Evolutionary conservation across 2,797 vertebrate species (phyloP).

Genomic region (Lepus townsendii): DNA sequence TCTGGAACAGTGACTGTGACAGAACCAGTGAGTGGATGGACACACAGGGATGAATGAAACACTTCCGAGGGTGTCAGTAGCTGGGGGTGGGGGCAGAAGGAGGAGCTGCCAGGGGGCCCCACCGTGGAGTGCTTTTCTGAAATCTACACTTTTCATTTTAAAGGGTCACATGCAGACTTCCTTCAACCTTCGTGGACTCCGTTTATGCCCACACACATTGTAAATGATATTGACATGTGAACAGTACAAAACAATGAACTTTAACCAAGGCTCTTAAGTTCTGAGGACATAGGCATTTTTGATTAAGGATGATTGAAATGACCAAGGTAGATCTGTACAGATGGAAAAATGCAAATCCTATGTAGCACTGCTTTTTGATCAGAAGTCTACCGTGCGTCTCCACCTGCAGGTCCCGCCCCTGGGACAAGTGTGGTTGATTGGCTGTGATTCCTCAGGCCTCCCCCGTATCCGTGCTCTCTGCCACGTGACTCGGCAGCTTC

Average conservation of each 20-base stretch:
- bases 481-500: not conserved
- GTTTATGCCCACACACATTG: accelerated
- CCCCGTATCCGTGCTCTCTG: not conserved
- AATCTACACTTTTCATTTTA: too few relatives aligned
- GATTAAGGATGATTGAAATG: not conserved
- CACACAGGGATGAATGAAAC: accelerated
- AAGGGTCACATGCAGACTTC: not conserved
- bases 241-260: not conserved
- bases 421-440: not conserved
- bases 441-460: not conserved
- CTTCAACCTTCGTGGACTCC: not conserved
- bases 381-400: not conserved
- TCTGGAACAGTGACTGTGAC: too few relatives aligned
- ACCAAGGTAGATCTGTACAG: not conserved
- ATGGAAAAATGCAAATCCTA: not conserved
- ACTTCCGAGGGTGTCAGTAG: not conserved
- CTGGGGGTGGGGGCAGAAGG: accelerated
- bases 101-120: accelerated
- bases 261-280: not conserved
- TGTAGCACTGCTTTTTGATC: too few relatives aligned
- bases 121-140: not conserved
- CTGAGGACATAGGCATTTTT: not conserved
- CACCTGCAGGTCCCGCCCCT: not conserved
- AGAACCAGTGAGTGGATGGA: not conserved
- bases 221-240: not conserved